A percentile compares a stretch with the other conserved stretches of the same genome.
Conservation (phyloP, 2,797 vertebrate genomes). For the Pseudomugil gertrudae region DNA sequence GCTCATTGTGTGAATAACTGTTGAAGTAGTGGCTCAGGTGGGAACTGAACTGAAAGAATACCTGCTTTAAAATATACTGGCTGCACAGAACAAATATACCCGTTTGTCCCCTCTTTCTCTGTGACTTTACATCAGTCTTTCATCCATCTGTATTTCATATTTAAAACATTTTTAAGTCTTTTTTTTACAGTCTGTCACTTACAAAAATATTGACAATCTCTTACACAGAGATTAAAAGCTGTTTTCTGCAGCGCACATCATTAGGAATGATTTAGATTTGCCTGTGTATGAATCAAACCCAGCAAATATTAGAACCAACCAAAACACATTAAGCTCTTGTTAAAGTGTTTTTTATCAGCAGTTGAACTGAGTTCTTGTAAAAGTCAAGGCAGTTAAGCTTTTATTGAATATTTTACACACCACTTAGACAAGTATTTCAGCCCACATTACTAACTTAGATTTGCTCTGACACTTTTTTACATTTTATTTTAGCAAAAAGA, state of each 20-base stretch:
- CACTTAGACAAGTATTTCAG: slow-evolving; percentile 33
- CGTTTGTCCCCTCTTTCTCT: slow-evolving; percentile 16
- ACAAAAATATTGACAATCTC: slow-evolving; percentile 4
- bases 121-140: slow-evolving; percentile 13
- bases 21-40: slow-evolving; percentile 32
- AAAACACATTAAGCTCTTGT: slow-evolving; percentile 10
- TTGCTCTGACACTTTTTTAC: slow-evolving; percentile 35
- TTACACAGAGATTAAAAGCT: neutral
- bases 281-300: slow-evolving; percentile 15
- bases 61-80: slow-evolving; percentile 33
- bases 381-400: slow-evolving; percentile 58
- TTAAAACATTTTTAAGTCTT: slow-evolving; percentile 21
- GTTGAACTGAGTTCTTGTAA: slow-evolving; percentile 51
- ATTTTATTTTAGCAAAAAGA: slow-evolving; percentile 26
- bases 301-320: slow-evolving; percentile 22
- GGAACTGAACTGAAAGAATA: slow-evolving; percentile 28
- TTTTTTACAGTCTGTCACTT: slow-evolving; percentile 24
- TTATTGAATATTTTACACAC: slow-evolving; percentile 50
- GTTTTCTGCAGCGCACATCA: slow-evolving; percentile 3
- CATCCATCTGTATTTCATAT: slow-evolving; percentile 27
- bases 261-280: slow-evolving; percentile 16
- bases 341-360: slow-evolving; percentile 18
- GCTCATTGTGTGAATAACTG: slow-evolving; percentile 27
- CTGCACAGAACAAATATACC: slow-evolving; percentile 19
- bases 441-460: slow-evolving; percentile 13